These are phyloP conservation scores for Acrocephalus scirpaceus DNA, from an alignment of 2,797 vertebrate species.

Conservation along the genomic window DNA sequence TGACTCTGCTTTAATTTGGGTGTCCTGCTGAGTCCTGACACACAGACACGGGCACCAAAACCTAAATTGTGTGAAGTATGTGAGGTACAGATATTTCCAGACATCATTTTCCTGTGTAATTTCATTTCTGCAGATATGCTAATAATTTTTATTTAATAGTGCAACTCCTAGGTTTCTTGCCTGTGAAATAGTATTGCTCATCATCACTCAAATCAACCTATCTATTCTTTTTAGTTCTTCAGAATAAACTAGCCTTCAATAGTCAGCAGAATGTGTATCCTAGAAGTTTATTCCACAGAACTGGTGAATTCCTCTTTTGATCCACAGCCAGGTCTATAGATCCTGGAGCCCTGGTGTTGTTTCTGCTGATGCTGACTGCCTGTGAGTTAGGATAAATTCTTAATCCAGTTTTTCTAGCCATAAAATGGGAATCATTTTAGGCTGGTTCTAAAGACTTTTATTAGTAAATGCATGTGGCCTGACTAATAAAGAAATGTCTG, in stretches of 20 bases:
- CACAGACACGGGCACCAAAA: background rate
- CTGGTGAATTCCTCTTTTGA: background rate
- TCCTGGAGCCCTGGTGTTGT: background rate
- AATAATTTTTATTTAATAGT: background rate
- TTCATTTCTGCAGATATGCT: background rate
- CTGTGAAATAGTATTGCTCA: background rate
- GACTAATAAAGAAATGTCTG: background rate
- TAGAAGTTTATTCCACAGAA: background rate
- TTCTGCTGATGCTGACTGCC: background rate
- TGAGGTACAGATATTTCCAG: background rate
- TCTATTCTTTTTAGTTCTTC: background rate
- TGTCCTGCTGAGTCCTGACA: background rate
- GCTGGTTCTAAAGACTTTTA: background rate
- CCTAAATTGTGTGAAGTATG: fast-evolving
- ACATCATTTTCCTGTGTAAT: background rate
- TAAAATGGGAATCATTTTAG: background rate
- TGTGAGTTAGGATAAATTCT: background rate
- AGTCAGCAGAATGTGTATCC: background rate
- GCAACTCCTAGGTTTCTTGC: background rate
- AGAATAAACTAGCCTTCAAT: background rate
- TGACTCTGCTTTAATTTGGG: background rate
- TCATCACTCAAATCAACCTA: background rate
- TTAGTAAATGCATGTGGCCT: background rate
- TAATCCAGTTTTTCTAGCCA: background rate
- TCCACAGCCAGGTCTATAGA: background rate